Percentiles rank a stretch among this genome's conserved stretches.
Evolutionary conservation across 2,888 invertebrate species (phyloP).

Genomic region (Drosophila affinis): DNA sequence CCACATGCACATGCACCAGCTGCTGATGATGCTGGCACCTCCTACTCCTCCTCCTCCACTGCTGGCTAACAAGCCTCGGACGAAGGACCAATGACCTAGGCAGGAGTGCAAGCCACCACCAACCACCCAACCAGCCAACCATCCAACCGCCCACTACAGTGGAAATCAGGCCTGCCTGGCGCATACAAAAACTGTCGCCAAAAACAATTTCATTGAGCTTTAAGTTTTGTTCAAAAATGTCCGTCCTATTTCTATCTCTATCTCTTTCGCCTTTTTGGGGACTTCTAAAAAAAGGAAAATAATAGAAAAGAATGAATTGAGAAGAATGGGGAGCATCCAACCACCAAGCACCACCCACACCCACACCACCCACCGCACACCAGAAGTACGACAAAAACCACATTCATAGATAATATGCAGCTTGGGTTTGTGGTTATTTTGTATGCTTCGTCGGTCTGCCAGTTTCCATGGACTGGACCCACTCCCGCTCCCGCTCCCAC

Average conservation of each 20-base stretch:
- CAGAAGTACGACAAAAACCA: conserved; percentile 54
- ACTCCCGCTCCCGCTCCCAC: conserved; percentile 14
- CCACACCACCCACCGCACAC: conserved; percentile 21
- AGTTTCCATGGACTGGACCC: conserved; percentile 54
- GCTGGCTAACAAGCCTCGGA: conserved; percentile 63
- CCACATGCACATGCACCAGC: conserved; percentile 61
- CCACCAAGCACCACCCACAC: conserved; percentile 1
- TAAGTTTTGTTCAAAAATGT: conserved; percentile 78
- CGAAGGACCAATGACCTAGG: conserved; percentile 5
- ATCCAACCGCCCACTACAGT: conserved; percentile 9
- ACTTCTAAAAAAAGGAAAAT: conserved; percentile 24
- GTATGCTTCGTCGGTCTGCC: conserved; percentile 75
- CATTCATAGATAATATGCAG: conserved; percentile 81
- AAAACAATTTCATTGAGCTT: conserved; percentile 78
- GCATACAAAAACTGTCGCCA: conserved; percentile 74
- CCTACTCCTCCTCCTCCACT: neutral
- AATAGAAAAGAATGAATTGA: conserved; percentile 15
- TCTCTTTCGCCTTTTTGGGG: conserved; percentile 45
- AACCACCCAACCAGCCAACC: neutral
- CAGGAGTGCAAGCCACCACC: neutral
- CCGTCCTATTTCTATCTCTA: conserved; percentile 49
- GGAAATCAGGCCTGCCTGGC: conserved; percentile 23
- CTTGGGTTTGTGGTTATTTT: conserved; percentile 77
- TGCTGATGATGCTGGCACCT: conserved; percentile 49
- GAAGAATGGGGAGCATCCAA: conserved; percentile 9